Conservation (phyloP, 2,888 invertebrate genomes). For the Epinotia nisella region DNA sequence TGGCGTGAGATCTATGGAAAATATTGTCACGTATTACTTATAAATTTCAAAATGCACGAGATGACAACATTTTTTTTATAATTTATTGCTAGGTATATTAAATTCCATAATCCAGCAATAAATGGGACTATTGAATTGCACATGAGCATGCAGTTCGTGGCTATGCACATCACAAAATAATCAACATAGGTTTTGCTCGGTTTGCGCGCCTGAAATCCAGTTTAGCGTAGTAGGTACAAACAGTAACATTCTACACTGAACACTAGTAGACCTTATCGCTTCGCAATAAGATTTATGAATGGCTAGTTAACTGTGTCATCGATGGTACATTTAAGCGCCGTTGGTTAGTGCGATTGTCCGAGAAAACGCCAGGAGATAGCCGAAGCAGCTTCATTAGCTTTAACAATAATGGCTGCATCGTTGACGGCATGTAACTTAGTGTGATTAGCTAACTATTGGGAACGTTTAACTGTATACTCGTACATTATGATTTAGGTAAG, state of each 20-base stretch:
- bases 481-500: too few relatives aligned
- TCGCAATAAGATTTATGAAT: not conserved
- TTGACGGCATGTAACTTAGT: slow-evolving; percentile 27
- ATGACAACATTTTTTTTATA: too few relatives aligned
- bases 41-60: not conserved
- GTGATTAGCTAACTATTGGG: slow-evolving; percentile 29
- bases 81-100: not conserved
- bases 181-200: slow-evolving; percentile 31
- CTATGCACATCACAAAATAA: slow-evolving; percentile 15
- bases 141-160: slow-evolving; percentile 10
- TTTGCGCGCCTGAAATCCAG: slow-evolving; percentile 21
- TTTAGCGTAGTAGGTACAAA: slow-evolving; percentile 19
- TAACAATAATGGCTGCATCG: slow-evolving; percentile 28
- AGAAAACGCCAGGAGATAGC: slow-evolving; percentile 38
- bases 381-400: slow-evolving; percentile 37
- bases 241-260: not conserved
- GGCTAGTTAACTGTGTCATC: not conserved
- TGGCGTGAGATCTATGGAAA: not conserved
- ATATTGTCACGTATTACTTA: not conserved
- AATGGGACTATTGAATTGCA: not conserved
- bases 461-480: not conserved
- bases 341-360: slow-evolving; percentile 42
- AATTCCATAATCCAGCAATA: not conserved
- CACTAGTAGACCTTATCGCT: not conserved
- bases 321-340: slow-evolving; percentile 31